These are phyloP conservation scores for Eucriotettix oculatus DNA, from an alignment of 2,888 invertebrate genomes.

Conservation along the genomic window DNA sequence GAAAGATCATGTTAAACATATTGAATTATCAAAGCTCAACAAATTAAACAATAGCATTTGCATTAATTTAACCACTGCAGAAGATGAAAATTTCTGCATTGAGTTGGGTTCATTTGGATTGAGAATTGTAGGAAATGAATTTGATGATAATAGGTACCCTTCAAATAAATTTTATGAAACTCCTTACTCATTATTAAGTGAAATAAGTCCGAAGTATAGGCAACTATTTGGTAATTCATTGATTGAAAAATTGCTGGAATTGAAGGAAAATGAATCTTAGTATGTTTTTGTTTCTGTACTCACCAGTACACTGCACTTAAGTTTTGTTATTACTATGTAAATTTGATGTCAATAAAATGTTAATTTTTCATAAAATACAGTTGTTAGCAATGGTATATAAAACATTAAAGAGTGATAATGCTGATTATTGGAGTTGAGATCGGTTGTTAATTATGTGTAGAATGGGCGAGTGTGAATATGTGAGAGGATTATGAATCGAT, in stretches of 20 bases:
- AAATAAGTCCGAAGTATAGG: not conserved
- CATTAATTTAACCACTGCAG: not conserved
- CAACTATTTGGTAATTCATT: not conserved
- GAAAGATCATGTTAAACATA: not conserved
- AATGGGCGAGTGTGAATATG: too few relatives aligned
- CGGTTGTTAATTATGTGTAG: too few relatives aligned
- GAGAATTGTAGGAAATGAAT: not conserved
- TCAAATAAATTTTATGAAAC: not conserved
- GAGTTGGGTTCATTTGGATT: not conserved
- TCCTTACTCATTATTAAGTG: not conserved
- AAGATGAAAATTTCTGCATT: not conserved
- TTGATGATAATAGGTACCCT: not conserved
- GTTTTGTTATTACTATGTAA: too few relatives aligned
- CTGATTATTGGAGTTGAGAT: too few relatives aligned
- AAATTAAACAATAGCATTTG: not conserved
- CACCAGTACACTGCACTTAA: too few relatives aligned
- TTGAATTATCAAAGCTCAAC: not conserved
- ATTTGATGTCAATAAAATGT: too few relatives aligned
- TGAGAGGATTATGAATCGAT: too few relatives aligned
- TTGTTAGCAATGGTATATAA: too few relatives aligned
- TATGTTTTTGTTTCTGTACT: too few relatives aligned
- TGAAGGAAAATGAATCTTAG: too few relatives aligned
- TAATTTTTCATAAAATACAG: too few relatives aligned
- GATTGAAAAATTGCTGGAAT: not conserved
- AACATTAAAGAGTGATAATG: too few relatives aligned